Evolutionary conservation across 2,113 vertebrate species (phyloP), one percentile per base, ranked within the genome.

Genomic region (Tragelaphus scriptus): DNA sequence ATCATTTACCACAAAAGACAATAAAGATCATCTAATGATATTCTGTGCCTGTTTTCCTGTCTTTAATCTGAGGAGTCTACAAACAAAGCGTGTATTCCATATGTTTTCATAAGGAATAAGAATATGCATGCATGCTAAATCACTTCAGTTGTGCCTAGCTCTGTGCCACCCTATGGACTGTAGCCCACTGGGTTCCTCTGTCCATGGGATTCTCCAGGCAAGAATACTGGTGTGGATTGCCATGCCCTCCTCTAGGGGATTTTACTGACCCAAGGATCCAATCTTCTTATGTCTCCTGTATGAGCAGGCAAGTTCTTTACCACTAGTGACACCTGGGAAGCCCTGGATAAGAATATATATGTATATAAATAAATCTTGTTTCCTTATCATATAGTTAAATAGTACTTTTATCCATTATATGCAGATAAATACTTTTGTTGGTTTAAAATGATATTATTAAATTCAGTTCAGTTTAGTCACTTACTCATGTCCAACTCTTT

Each of bases 181-280:
- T 3, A 36, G 19, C n/a, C 68, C 68, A 40, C n/a, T 0, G 0
- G 36, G 10, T 75, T 75, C 36, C 68, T 23, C 36, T 75, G 2
- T 40, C 36, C 36, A 75, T 25, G 68, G 19, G 10, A 13, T 40
- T 40, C 68, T 75, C 17, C 36, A 40, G 36, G 68, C 68, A 75
- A 40, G 5, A 75, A 75, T 13, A 23, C 0, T 75, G 68, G n/a
- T 13, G 11, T 40, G n/a, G n/a, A 40, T 40, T 75, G 21, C 36
- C 8, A 40, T 75, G 21, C n/a, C 36, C n/a, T 75, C 21, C 19
- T 75, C n/a, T 5, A 23, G 10, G 36, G 23, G 10, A 40, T 23
- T 36, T 75, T 75, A 40, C 36, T 40, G n/a, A 75, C 2, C 21
- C 10, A 75, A 5, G 68, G 10, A 40, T 75, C 36, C 36, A 23